A percentile compares a stretch with the other conserved stretches of the same genome.
Conservation (phyloP, 2,888 invertebrate species). For the Tinea semifulvella region DNA sequence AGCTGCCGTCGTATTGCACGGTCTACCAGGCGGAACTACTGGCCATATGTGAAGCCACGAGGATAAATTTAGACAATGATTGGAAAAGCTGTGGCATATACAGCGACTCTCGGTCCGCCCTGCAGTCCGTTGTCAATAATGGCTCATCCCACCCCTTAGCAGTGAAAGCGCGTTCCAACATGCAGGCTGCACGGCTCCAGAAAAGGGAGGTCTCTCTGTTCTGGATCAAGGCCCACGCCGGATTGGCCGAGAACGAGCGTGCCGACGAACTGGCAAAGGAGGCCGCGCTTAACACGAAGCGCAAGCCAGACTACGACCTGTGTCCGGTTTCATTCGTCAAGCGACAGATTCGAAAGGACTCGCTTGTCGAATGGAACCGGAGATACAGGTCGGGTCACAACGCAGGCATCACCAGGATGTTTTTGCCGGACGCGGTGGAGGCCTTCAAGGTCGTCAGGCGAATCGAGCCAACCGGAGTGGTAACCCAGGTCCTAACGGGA, state of each 20-base stretch:
- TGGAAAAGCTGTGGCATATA: background rate
- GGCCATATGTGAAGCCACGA: background rate
- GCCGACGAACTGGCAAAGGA: conserved; percentile 18
- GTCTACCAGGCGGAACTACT: conserved; percentile 4
- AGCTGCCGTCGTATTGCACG: background rate
- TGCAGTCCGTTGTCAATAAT: background rate
- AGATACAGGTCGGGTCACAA: conserved; percentile 11
- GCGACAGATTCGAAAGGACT: background rate
- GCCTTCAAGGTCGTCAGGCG: conserved; percentile 10
- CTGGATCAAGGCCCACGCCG: conserved; percentile 20
- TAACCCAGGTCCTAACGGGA: background rate
- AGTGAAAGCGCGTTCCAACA: background rate
- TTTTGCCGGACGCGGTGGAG: conserved; percentile 14
- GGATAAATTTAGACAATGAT: background rate
- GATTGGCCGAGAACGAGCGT: conserved; percentile 17
- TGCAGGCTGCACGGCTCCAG: background rate
- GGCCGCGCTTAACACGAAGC: conserved; percentile 7
- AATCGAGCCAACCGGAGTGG: conserved; percentile 1
- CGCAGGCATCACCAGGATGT: conserved; percentile 13
- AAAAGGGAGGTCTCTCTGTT: background rate
- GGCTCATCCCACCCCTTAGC: background rate
- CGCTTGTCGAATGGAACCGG: conserved; percentile 16
- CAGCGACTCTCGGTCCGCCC: conserved; percentile 7
- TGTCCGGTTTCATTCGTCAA: no score
- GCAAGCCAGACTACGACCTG: background rate